A percentile compares a stretch with the other conserved stretches of the same genome.
Conservation (phyloP, 2,888 invertebrate species). For the Proisotoma minuta region DNA sequence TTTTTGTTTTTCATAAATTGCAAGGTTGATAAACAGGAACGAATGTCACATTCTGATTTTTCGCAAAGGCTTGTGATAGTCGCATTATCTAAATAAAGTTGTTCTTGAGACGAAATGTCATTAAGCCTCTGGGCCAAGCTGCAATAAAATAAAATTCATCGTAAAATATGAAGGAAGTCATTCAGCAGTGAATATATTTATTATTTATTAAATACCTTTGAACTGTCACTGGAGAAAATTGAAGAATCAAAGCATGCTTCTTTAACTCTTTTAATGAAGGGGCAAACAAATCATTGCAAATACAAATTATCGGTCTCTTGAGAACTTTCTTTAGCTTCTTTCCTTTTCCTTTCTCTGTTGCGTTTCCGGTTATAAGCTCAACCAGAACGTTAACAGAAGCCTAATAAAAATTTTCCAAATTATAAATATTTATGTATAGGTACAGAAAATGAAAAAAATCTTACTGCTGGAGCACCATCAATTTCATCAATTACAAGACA, state of each 20-base stretch:
- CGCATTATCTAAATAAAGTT: slow-evolving; percentile 64
- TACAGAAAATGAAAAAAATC: slow-evolving; percentile 15
- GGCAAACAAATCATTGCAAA: slow-evolving; percentile 91
- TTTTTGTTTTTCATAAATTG: slow-evolving; percentile 62
- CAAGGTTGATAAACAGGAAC: slow-evolving; percentile 84
- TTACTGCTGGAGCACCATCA: slow-evolving; percentile 81
- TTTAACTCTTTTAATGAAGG: slow-evolving; percentile 77
- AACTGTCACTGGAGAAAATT: slow-evolving; percentile 58
- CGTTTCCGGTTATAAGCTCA: slow-evolving; percentile 67
- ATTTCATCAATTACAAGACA: slow-evolving; percentile 93
- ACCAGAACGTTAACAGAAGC: slow-evolving; percentile 81
- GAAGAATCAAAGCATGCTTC: slow-evolving; percentile 69
- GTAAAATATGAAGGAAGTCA: neutral
- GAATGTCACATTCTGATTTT: slow-evolving; percentile 80
- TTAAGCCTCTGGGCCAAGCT: slow-evolving; percentile 61
- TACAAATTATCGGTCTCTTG: slow-evolving; percentile 87
- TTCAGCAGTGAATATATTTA: neutral
- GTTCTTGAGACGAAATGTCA: slow-evolving; percentile 65
- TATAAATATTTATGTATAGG: neutral
- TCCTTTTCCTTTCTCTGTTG: slow-evolving; percentile 50
- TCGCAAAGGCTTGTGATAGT: slow-evolving; percentile 72
- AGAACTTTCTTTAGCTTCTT: slow-evolving; percentile 60
- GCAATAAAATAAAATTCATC: slow-evolving; percentile 14
- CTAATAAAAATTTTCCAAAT: slow-evolving; percentile 49
- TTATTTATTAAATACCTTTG: slow-evolving; percentile 48